Evolutionary conservation across 1,140 invertebrate genomes (phyloP), one percentile per base, ranked within the genome.

Genomic region (Triops longicaudatus): DNA sequence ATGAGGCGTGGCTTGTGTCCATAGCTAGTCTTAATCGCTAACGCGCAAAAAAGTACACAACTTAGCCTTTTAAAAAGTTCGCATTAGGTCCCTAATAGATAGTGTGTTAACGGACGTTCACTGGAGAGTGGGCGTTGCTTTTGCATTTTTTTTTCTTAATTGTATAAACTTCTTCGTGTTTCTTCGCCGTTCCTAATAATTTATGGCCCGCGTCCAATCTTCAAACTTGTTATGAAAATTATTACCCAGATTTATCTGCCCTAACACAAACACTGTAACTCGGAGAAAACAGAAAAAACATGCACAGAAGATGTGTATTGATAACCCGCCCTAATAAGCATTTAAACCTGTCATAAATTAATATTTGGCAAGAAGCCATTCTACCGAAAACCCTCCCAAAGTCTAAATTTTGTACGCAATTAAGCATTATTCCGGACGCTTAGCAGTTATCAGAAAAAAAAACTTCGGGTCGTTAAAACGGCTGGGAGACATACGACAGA

Each of bases 321-420:
- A 63, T 63, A 63, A 63, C 50, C 50, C 50, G 50, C 50, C 50
- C 14, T 63, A 63, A 63, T 63, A 63, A 63, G 50, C 50, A 63
- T 63, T 63, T 63, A 22, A 63, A 63, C 50, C 50, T 22, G 50
- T 0, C n/a, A 63, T 63, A 63, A 63, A 63, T 63, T 63, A 63
- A 63, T 63, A 63, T 63, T 22, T 63, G 50, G 50, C 50, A 63
- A n/a, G 17, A 63, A 22, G 50, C 50, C 50, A 63, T 14, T 3
- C 3, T 14, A 22, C 50, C 50, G 50, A 63, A 22, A 37, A 37
- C 7, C 31, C 31, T 22, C 22, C 50, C 50, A 14, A 63, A 14
- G 17, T 14, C 50, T 22, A 63, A 63, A 63, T 63, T n/a, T 63
- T 63, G 50, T 63, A 63, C 50, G 50, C 50, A 63, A 63, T 63